These are phyloP conservation scores for Cosmia pyralina DNA, from an alignment of 2,888 invertebrate genomes.

Conservation along the genomic window DNA sequence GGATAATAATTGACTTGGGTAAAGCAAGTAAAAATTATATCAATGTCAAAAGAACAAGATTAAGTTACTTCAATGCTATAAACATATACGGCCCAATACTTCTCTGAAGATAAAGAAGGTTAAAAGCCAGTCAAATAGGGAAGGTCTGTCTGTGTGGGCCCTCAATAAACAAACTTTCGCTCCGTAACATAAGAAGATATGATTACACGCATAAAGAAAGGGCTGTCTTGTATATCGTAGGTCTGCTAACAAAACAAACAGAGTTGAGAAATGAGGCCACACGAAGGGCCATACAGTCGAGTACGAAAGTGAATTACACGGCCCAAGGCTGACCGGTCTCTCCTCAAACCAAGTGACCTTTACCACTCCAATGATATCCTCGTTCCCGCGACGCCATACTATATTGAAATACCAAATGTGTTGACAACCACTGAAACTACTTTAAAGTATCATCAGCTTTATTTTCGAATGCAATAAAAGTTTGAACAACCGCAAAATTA, in stretches of 20 bases:
- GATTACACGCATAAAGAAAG: constrained; percentile 60
- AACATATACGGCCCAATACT: not conserved
- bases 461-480: constrained; percentile 38
- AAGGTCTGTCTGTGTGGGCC: constrained; percentile 30
- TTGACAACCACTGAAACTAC: constrained; percentile 61
- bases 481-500: constrained; percentile 44
- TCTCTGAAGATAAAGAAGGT: constrained; percentile 31
- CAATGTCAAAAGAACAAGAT: constrained; percentile 18
- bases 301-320: constrained; percentile 88
- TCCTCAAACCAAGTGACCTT: constrained; percentile 89
- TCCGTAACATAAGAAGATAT: constrained; percentile 59
- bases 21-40: constrained; percentile 19
- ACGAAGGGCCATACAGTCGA: constrained; percentile 84
- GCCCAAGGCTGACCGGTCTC: constrained; percentile 89
- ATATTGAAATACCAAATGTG: constrained; percentile 79
- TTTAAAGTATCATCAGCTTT: constrained; percentile 60
- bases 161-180: constrained; percentile 56
- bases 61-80: constrained; percentile 12
- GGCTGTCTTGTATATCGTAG: constrained; percentile 62
- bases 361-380: constrained; percentile 86
- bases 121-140: constrained; percentile 33
- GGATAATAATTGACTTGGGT: constrained; percentile 22
- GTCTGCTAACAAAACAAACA: constrained; percentile 80
- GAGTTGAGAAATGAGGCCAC: constrained; percentile 86
- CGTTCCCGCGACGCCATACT: constrained; percentile 81